Percentiles rank a stretch among this genome's conserved stretches.
Evolutionary conservation across 2,888 invertebrate species (phyloP).

Genomic region (Chloromyia formosa): DNA sequence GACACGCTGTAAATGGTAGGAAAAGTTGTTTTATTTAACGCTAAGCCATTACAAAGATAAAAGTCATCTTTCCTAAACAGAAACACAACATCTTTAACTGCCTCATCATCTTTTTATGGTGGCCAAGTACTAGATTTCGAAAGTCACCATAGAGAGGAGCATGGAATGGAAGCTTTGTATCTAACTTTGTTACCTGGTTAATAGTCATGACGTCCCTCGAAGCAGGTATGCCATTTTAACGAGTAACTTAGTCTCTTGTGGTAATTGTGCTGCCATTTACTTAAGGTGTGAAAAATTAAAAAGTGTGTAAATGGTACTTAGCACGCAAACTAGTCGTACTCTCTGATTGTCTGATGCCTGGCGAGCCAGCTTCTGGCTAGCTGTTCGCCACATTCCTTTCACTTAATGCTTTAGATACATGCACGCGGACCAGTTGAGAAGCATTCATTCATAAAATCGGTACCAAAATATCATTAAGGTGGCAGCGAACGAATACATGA

Average conservation of each 20-base stretch:
- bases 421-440: constrained; percentile 12
- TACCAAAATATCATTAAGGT: not conserved
- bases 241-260: constrained; percentile 19
- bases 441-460: constrained; percentile 40
- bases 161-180: too few relatives aligned
- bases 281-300: constrained; percentile 39
- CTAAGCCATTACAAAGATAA: not conserved
- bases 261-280: constrained; percentile 33
- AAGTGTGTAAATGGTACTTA: constrained; percentile 41
- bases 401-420: not conserved
- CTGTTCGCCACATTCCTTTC: not conserved
- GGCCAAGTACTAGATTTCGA: constrained; percentile 1
- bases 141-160: not conserved
- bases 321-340: constrained; percentile 19
- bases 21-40: not conserved
- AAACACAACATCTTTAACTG: constrained; percentile 7
- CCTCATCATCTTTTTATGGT: constrained; percentile 16
- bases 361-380: constrained; percentile 9
- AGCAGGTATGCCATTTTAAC: too few relatives aligned
- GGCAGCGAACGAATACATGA: too few relatives aligned
- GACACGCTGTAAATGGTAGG: not conserved
- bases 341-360: not conserved
- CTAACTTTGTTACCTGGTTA: too few relatives aligned
- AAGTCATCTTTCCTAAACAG: not conserved
- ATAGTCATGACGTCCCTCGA: too few relatives aligned